These are phyloP conservation scores for Pipa parva DNA, from an alignment of 2,113 vertebrate genomes.

Conservation along the genomic window DNA sequence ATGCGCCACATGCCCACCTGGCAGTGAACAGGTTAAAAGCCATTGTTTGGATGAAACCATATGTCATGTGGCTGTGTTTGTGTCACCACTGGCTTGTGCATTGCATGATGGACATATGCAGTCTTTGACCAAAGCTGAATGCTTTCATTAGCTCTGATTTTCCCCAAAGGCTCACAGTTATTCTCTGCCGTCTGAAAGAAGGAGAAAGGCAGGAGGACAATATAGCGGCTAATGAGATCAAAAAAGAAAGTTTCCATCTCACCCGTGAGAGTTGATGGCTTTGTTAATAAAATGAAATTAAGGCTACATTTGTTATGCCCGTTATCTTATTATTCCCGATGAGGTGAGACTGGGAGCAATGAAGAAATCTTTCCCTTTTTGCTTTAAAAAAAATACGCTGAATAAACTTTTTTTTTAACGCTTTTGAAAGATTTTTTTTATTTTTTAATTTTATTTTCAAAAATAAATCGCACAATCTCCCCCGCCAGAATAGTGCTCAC, in stretches of 20 bases:
- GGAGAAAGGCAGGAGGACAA: neutral
- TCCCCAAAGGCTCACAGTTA: slow-evolving; percentile 19
- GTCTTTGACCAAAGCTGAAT: neutral
- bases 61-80: neutral
- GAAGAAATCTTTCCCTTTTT: too few species aligned
- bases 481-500: too few species aligned
- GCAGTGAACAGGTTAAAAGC: neutral
- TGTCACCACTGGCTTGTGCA: neutral
- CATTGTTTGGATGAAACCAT: fast-evolving
- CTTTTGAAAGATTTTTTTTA: too few species aligned
- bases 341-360: too few species aligned
- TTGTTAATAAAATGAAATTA: too few species aligned
- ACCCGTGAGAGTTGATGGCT: neutral
- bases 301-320: too few species aligned
- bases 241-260: slow-evolving; percentile 19
- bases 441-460: too few species aligned
- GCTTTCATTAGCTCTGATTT: slow-evolving; percentile 31
- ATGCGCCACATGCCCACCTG: slow-evolving; percentile 45
- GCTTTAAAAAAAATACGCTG: too few species aligned
- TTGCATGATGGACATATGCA: neutral
- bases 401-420: too few species aligned
- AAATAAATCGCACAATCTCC: too few species aligned
- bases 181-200: neutral
- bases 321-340: too few species aligned
- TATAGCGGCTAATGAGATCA: slow-evolving; percentile 25